These are phyloP conservation scores for Beroe ovata DNA, from an alignment of 37 sponge, comb jelly and placozoan genomes.

Conservation along the genomic window DNA sequence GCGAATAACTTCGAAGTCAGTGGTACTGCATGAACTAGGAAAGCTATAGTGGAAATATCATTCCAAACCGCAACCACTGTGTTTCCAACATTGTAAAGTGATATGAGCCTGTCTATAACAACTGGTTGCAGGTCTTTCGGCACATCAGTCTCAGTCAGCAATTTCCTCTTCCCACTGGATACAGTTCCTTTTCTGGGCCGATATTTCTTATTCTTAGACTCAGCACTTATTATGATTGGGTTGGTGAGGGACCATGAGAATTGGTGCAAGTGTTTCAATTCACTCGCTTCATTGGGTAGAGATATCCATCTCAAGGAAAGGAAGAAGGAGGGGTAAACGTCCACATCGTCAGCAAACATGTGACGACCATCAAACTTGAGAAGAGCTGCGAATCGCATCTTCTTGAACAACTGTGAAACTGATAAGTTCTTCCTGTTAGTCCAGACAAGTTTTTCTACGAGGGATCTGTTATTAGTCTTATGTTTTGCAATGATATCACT, in stretches of 20 bases:
- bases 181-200: background rate
- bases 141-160: background rate
- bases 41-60: background rate
- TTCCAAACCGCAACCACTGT: constrained; percentile 11
- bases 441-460: background rate
- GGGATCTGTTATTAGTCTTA: background rate
- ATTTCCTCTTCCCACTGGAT: background rate
- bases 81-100: background rate
- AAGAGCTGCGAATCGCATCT: background rate
- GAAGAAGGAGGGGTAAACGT: background rate
- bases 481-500: background rate
- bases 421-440: background rate
- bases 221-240: background rate
- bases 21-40: background rate
- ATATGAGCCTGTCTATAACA: background rate
- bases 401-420: background rate
- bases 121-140: background rate
- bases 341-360: background rate
- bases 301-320: background rate
- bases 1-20: background rate
- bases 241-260: background rate
- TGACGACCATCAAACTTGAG: background rate
- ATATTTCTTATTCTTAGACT: background rate
- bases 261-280: background rate
- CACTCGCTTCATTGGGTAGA: background rate